Evolutionary conservation across 2,888 invertebrate species (phyloP).

Genomic region (Tachina lurida): DNA sequence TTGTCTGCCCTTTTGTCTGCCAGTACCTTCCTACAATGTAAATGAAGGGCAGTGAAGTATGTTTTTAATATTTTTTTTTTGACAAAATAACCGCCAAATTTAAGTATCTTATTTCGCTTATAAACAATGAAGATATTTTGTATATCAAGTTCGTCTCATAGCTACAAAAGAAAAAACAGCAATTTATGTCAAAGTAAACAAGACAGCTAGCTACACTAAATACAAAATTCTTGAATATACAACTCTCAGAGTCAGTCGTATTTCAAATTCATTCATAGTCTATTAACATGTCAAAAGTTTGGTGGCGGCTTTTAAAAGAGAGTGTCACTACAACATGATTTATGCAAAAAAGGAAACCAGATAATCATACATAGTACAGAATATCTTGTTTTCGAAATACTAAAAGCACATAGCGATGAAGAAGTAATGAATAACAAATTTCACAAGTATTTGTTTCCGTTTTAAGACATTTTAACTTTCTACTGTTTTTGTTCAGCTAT

Average conservation of each 20-base stretch:
- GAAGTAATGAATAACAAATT: not conserved
- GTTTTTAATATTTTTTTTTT: not conserved
- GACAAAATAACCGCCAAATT: constrained; percentile 34
- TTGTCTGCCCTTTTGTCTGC: not conserved
- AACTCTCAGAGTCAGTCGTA: constrained; percentile 6
- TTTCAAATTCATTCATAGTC: constrained; percentile 56
- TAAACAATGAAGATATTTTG: constrained; percentile 24
- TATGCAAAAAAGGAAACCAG: constrained; percentile 24
- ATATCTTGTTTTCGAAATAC: not conserved
- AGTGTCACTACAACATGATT: constrained; percentile 49
- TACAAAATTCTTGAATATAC: constrained; percentile 1
- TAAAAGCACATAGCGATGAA: not conserved
- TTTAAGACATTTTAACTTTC: not conserved
- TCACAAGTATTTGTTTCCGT: not conserved
- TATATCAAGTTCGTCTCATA: constrained; percentile 22
- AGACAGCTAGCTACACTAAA: constrained; percentile 11
- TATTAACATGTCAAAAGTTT: constrained; percentile 66
- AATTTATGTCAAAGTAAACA: constrained; percentile 54
- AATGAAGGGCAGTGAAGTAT: not conserved
- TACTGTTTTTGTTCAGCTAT: not conserved
- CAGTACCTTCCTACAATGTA: no score
- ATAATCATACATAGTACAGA: constrained; percentile 1
- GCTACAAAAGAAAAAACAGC: not conserved
- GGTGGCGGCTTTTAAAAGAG: constrained; percentile 50
- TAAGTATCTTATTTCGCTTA: constrained; percentile 35